phyloP scores from a whole-genome alignment of 1,140 invertebrate species.

The Drosophila sp. region DNA sequence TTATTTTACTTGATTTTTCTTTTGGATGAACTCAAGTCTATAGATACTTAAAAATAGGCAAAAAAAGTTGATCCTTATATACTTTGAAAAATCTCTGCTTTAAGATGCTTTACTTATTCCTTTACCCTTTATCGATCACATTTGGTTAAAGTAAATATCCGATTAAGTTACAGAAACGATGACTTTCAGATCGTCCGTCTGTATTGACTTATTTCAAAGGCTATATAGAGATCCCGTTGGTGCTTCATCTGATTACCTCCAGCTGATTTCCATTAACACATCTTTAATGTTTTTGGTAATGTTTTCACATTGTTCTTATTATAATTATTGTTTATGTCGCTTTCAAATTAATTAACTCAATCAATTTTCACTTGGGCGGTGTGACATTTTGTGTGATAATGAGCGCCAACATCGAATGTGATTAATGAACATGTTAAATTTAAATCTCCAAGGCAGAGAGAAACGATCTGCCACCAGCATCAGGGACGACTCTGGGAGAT shows the following conservation, averaged over 20 bases:
- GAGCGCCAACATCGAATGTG: slow-evolving; percentile 63
- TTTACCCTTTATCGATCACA: too few species aligned
- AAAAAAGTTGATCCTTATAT: too few species aligned
- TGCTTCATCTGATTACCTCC: slow-evolving; percentile 12
- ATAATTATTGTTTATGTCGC: slow-evolving; percentile 9
- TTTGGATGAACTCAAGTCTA: too few species aligned
- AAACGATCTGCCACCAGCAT: not conserved
- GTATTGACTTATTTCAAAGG: not conserved
- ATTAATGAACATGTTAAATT: slow-evolving; percentile 65
- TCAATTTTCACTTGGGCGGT: slow-evolving; percentile 62
- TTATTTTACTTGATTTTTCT: too few species aligned
- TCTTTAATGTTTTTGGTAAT: slow-evolving; percentile 18
- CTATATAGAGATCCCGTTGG: not conserved
- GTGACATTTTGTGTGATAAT: slow-evolving; percentile 75
- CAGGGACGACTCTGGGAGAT: not conserved
- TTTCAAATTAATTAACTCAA: slow-evolving; percentile 63
- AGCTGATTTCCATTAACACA: not conserved
- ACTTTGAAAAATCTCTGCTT: too few species aligned
- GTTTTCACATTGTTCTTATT: slow-evolving; percentile 42
- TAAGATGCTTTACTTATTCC: too few species aligned
- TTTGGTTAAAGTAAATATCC: too few species aligned
- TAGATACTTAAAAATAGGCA: too few species aligned
- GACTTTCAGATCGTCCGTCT: too few species aligned
- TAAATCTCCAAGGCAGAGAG: slow-evolving; percentile 37
- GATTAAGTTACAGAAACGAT: too few species aligned